Base-by-base conservation (phyloP, 2,888 invertebrate species). In the Brenthis ino region DNA sequence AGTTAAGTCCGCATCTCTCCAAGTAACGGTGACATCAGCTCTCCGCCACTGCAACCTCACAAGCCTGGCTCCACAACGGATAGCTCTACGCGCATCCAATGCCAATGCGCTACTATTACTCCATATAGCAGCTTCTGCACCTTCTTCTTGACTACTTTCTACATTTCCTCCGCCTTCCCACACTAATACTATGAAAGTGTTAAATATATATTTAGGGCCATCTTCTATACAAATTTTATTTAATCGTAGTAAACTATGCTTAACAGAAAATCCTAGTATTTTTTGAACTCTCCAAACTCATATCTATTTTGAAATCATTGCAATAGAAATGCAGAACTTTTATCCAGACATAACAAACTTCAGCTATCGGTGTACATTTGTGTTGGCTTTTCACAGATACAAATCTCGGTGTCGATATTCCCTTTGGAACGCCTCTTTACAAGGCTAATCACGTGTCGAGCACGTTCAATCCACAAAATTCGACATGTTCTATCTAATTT, bases 91-190 rank as follows among this genome's bases (percentile, higher is more conserved):
- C 1, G 93, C 91, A 76, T 93, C 93, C 20, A 93, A 65, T 0
- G 92, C 92, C 8, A 93, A 73, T 1, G 91, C 85, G 20, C 88
- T 91, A 76, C 92, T 92, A 78, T 93, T 93, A 71, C 93, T 93
- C 93, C 93, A 93, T 12, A 93, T 84, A 0, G 93, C 93, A 1
- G 89, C 84, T 74, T 93, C 92, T 0, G 91, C 88, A 0, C 85
- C 84, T 68, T 89, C 88, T 13, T 89, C 87, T 2, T 75, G 79
- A 4, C 2, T 43, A 43, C 74, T 82, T 11, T 78, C 78, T 1
- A 56, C 8, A 5, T 85, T 85, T 79, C 91, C 91, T 76, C 92
- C 91, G 0, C 91, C 91, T 78, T 93, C 93, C 92, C 93, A 92
- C 8, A 93, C 89, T 74, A 91, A 71, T 11, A 93, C 93, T 93